Percentiles rank a stretch among this genome's conserved stretches.
Conservation (phyloP, 2,888 invertebrate species). For the Carabus problematicus region DNA sequence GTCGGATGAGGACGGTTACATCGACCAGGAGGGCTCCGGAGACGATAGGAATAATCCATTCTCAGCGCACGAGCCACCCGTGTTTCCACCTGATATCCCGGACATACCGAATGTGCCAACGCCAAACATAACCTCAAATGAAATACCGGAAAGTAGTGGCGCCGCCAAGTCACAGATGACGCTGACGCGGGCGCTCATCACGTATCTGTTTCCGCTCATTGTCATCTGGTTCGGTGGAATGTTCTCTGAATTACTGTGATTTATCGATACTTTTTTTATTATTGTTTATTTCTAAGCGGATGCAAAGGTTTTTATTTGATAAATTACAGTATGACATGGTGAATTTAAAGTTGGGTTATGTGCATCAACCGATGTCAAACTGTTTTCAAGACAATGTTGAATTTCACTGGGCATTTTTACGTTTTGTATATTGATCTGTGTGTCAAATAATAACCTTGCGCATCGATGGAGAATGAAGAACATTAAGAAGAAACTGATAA, state of each 20-base stretch:
- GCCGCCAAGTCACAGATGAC: slow-evolving; percentile 60
- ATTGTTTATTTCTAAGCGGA: slow-evolving; percentile 17
- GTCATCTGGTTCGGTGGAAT: slow-evolving; percentile 87
- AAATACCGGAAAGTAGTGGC: slow-evolving; percentile 49
- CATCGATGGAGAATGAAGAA: not conserved
- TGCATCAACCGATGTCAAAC: no score
- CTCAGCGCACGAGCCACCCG: slow-evolving; percentile 39
- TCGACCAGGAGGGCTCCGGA: slow-evolving; percentile 49
- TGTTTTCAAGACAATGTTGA: no score
- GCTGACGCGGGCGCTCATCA: slow-evolving; percentile 70
- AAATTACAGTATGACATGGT: no score
- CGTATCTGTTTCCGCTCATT: slow-evolving; percentile 81
- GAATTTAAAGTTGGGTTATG: not conserved
- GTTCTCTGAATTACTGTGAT: slow-evolving; percentile 84
- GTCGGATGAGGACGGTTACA: slow-evolving; percentile 50
- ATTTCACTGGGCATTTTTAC: no score
- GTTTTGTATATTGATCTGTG: no score
- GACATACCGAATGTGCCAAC: slow-evolving; percentile 18
- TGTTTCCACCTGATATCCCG: slow-evolving; percentile 22
- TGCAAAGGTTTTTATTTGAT: no score
- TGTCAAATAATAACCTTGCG: not conserved
- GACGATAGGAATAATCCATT: slow-evolving; percentile 45
- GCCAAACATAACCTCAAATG: slow-evolving; percentile 14
- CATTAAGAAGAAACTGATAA: not conserved
- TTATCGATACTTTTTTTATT: slow-evolving; percentile 51